Evolutionary conservation across 2,888 invertebrate species (phyloP).

Genomic region (Drosophila rellima): DNA sequence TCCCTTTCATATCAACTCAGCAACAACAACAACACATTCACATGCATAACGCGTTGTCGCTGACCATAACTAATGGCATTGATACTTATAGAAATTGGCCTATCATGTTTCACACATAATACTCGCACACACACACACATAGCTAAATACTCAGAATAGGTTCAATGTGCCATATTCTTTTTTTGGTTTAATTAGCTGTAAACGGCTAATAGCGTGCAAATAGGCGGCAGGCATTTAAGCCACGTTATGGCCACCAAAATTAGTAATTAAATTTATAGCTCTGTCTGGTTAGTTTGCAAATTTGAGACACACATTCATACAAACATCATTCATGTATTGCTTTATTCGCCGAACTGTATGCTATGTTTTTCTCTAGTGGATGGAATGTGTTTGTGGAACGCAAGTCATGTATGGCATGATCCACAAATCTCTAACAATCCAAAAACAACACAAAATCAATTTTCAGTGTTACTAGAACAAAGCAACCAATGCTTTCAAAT

Average conservation of each 20-base stretch:
- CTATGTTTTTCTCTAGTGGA: neutral
- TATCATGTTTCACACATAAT: constrained; percentile 2
- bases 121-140: neutral
- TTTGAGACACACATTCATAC: constrained; percentile 2
- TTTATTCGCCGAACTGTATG: constrained; percentile 31
- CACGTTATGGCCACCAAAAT: neutral
- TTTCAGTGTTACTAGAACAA: neutral
- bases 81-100: constrained; percentile 7
- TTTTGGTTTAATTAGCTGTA: constrained; percentile 30
- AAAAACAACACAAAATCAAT: neutral
- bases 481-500: neutral
- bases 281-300: constrained; percentile 8
- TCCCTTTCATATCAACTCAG: neutral
- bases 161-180: neutral
- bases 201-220: constrained; percentile 17
- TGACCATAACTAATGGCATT: constrained; percentile 29
- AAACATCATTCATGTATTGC: neutral
- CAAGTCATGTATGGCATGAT: neutral
- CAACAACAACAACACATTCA: constrained; percentile 15
- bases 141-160: neutral
- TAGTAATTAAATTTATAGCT: constrained; percentile 11
- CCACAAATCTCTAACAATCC: neutral
- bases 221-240: constrained; percentile 11
- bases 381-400: constrained; percentile 1
- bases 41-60: constrained; percentile 17